Evolutionary conservation across 2,888 invertebrate species (phyloP).

Genomic region (Folsomia candida): DNA sequence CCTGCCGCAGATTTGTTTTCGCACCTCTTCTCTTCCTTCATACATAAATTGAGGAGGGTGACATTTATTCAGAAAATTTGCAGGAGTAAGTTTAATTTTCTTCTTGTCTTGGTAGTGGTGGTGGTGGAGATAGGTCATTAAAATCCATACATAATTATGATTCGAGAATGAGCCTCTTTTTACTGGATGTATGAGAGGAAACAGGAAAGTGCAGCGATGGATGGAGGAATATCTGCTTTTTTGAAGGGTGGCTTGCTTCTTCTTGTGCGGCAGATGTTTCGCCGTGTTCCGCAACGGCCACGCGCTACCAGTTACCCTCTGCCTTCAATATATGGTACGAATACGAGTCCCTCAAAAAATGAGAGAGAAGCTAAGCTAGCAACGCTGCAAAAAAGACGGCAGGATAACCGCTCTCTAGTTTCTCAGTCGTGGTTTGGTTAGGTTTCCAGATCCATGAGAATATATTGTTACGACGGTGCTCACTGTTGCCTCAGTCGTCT

Average conservation of each 20-base stretch:
- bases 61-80: too few species aligned
- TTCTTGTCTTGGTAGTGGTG: too few species aligned
- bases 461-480: slow-evolving; percentile 1
- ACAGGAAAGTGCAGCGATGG: background rate
- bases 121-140: too few species aligned
- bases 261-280: slow-evolving; percentile 38
- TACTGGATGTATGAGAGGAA: background rate
- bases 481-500: slow-evolving; percentile 11
- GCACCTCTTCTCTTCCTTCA: too few species aligned
- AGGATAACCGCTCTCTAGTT: background rate
- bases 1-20: too few species aligned
- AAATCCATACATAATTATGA: too few species aligned
- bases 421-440: too few species aligned
- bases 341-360: background rate
- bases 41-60: too few species aligned
- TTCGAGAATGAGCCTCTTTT: too few species aligned
- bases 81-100: too few species aligned
- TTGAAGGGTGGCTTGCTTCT: slow-evolving; percentile 2
- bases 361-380: background rate
- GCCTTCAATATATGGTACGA: too few species aligned
- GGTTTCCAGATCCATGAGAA: slow-evolving; percentile 5
- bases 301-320: slow-evolving; percentile 43
- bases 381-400: background rate
- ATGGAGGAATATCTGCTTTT: background rate
- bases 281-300: slow-evolving; percentile 39